phyloP scores from a whole-genome alignment of 2,113 vertebrate genomes.

The Haemorhous mexicanus region DNA sequence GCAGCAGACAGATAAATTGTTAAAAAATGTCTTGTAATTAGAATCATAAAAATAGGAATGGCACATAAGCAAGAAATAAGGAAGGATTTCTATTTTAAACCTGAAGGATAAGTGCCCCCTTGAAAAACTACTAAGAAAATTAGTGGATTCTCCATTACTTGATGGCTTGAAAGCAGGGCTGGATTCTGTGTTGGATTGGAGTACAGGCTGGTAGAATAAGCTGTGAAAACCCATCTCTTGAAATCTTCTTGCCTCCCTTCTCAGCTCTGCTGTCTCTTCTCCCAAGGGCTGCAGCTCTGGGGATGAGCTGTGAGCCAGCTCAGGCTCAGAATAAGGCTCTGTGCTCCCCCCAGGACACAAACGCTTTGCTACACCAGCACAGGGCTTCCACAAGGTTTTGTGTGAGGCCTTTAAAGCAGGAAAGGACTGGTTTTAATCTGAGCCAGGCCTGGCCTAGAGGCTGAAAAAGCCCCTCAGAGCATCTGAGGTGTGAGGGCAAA shows the following conservation, averaged over 20 bases:
- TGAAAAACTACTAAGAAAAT: not conserved
- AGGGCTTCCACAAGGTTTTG: not conserved
- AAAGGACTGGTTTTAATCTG: not conserved
- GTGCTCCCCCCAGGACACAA: not conserved
- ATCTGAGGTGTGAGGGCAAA: not conserved
- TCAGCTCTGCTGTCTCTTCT: not conserved
- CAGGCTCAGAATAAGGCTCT: not conserved
- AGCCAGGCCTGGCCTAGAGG: not conserved
- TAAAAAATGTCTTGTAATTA: not conserved
- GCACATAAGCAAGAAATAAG: not conserved
- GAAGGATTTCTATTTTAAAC: not conserved
- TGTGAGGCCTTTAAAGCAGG: not conserved
- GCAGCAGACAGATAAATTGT: not conserved
- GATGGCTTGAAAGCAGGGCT: not conserved
- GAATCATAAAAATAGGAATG: not conserved
- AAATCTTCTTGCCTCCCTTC: not conserved
- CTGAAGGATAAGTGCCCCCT: not conserved
- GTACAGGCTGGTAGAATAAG: not conserved
- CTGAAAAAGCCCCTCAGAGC: not conserved
- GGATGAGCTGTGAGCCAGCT: not conserved
- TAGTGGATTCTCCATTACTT: not conserved
- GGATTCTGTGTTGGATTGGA: not conserved
- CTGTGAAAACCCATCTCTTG: not conserved
- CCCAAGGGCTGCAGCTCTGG: not conserved
- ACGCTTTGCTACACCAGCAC: not conserved